Evolutionary conservation across 1,140 invertebrate species (phyloP).

Genomic region (Mamestra configurata): DNA sequence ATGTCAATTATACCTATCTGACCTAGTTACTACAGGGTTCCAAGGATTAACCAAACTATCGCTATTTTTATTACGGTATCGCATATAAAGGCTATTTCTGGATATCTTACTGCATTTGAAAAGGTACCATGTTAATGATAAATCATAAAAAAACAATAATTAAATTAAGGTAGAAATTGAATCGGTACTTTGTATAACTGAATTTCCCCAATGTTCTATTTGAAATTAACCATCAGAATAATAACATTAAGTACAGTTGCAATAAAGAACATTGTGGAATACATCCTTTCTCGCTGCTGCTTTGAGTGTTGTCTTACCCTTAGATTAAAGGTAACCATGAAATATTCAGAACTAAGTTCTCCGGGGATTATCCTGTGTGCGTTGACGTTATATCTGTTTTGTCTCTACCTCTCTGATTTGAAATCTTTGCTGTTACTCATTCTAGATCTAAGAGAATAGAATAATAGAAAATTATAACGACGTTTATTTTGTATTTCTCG

Average conservation of each 20-base stretch:
- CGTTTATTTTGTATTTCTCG: conserved; percentile 2
- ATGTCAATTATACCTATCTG: conserved; percentile 62
- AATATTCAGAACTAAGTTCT: conserved; percentile 47
- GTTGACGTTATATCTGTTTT: conserved; percentile 19
- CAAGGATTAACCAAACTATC: conserved; percentile 40
- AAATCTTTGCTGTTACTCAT: background rate
- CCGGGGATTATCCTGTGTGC: conserved; percentile 17
- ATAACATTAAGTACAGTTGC: conserved; percentile 15
- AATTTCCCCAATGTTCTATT: background rate
- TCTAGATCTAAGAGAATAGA: conserved; percentile 37
- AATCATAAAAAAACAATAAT: conserved; percentile 40
- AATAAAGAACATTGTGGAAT: conserved; percentile 22
- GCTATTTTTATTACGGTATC: conserved; percentile 45
- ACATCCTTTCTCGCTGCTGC: conserved; percentile 47
- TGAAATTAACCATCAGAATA: conserved; percentile 11
- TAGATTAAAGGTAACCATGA: conserved; percentile 49
- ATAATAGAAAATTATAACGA: conserved; percentile 27
- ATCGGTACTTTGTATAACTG: background rate
- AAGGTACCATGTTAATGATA: conserved; percentile 11
- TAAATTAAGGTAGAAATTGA: conserved; percentile 29
- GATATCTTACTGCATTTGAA: conserved; percentile 13
- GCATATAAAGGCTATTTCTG: conserved; percentile 36
- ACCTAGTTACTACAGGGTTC: conserved; percentile 56
- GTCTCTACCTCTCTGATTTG: conserved; percentile 17
- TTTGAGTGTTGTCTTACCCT: conserved; percentile 57